Conservation (phyloP, 2,888 invertebrate genomes). For the Nemoura dubitans region DNA sequence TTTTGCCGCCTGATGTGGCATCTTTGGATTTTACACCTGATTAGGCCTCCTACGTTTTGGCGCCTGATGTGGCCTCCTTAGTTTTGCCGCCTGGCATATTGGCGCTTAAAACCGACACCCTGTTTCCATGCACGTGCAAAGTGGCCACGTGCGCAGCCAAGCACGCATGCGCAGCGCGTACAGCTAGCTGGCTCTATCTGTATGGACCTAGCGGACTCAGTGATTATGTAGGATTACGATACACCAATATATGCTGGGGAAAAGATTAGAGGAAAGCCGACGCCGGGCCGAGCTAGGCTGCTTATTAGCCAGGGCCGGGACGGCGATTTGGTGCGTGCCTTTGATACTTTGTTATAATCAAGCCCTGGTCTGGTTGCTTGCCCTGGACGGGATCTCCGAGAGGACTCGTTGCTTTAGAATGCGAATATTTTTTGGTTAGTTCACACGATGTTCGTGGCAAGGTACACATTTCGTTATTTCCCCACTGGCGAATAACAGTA, state of each 20-base stretch:
- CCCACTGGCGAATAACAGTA: background rate
- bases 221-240: conserved; percentile 5
- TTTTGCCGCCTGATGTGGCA: too few species aligned
- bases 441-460: background rate
- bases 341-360: conserved; percentile 10
- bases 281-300: background rate
- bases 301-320: background rate
- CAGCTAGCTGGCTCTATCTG: too few species aligned
- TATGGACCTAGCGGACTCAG: background rate
- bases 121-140: too few species aligned
- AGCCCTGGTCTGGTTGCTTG: background rate
- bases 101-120: too few species aligned
- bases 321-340: background rate
- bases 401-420: background rate
- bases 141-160: too few species aligned
- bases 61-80: too few species aligned
- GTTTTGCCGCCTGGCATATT: too few species aligned
- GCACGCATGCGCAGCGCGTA: too few species aligned
- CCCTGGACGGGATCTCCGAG: background rate
- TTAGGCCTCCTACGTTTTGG: too few species aligned
- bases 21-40: too few species aligned
- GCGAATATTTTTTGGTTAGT: background rate
- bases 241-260: conserved; percentile 29
- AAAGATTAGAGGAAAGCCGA: conserved; percentile 28
- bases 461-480: background rate